A percentile compares a stretch with the other conserved stretches of the same genome.
These are phyloP conservation scores for Heliothis subflexa DNA, from an alignment of 1,140 invertebrate species.

Conservation along the genomic window DNA sequence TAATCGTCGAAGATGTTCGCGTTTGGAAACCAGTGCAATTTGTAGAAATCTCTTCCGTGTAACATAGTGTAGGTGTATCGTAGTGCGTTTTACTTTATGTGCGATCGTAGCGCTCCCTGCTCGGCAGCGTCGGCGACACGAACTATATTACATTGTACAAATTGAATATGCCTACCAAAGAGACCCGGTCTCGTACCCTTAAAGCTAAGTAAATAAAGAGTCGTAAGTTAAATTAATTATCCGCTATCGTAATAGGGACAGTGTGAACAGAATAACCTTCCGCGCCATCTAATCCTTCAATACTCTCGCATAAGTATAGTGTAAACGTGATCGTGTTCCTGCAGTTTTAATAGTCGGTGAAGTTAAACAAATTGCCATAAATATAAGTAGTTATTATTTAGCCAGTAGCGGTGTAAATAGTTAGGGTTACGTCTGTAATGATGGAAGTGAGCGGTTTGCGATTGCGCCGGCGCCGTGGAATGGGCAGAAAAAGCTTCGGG, in stretches of 20 bases:
- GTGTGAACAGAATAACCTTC: constrained; percentile 72
- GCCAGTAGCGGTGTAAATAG: constrained; percentile 82
- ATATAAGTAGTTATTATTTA: constrained; percentile 85
- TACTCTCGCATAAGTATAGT: constrained; percentile 85
- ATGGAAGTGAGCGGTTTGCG: constrained; percentile 78
- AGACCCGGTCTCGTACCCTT: constrained; percentile 87
- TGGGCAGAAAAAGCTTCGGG: constrained; percentile 78
- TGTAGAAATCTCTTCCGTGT: constrained; percentile 85
- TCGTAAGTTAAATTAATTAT: constrained; percentile 80
- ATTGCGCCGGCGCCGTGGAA: constrained; percentile 80
- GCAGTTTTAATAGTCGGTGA: constrained; percentile 84
- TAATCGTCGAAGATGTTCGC: constrained; percentile 82
- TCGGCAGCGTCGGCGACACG: constrained; percentile 69
- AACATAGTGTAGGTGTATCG: constrained; percentile 81
- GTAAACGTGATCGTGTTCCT: constrained; percentile 86
- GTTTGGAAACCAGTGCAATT: constrained; percentile 85
- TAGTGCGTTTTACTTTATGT: constrained; percentile 75
- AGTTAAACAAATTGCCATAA: constrained; percentile 86
- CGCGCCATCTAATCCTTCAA: constrained; percentile 82
- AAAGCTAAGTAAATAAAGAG: constrained; percentile 82
- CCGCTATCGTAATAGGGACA: constrained; percentile 70
- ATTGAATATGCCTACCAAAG: constrained; percentile 87
- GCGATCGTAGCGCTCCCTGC: constrained; percentile 66
- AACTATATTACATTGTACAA: constrained; percentile 86
- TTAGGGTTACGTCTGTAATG: constrained; percentile 74